Evolutionary conservation across 2,797 vertebrate species (phyloP).

Genomic region (Platalea minor): DNA sequence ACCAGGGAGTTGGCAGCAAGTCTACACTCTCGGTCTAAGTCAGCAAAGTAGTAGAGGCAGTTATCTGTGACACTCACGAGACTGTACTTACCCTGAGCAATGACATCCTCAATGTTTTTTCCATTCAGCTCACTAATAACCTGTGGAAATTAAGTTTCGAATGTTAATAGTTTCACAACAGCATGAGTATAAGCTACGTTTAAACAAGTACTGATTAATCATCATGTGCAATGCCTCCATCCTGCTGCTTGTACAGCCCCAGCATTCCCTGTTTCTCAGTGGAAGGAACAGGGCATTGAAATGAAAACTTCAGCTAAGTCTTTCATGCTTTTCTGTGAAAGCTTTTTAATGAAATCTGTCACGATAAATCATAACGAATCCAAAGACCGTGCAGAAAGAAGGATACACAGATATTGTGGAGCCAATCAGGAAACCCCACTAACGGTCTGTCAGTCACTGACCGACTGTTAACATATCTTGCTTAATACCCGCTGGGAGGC

Average conservation of each 20-base stretch:
- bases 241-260: background rate
- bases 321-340: background rate
- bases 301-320: background rate
- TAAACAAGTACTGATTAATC: background rate
- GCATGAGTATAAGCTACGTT: background rate
- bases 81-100: slow-evolving; percentile 87
- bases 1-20: background rate
- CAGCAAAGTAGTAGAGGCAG: background rate
- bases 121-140: slow-evolving; percentile 91
- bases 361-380: background rate
- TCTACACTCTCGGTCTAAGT: background rate
- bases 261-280: background rate
- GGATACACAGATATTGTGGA: background rate
- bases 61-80: background rate
- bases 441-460: background rate
- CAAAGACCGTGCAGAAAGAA: background rate
- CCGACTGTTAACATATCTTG: background rate
- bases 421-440: background rate
- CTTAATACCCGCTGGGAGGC: background rate
- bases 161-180: background rate
- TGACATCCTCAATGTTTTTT: slow-evolving; percentile 93
- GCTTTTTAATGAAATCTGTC: background rate
- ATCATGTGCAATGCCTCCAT: background rate
- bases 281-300: background rate
- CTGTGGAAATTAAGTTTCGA: slow-evolving; percentile 65